These are phyloP conservation scores for Protobothrops mucrosquamatus DNA, from an alignment of 2,113 vertebrate species.

Conservation along the genomic window DNA sequence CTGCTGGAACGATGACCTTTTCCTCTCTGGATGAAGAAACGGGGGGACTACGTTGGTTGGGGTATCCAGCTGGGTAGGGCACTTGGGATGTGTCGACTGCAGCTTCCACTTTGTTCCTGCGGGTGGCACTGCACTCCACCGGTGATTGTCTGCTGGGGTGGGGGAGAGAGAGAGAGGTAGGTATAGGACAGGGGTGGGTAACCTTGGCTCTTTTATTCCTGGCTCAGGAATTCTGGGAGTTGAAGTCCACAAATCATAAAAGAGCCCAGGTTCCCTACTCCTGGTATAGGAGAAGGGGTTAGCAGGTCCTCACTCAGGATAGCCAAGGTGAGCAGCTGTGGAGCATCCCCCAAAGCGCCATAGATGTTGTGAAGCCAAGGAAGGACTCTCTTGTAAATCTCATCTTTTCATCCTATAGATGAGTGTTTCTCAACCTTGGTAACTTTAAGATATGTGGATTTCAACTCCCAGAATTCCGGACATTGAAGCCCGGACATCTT, in stretches of 20 bases:
- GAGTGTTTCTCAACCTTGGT: not conserved
- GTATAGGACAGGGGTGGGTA: no score
- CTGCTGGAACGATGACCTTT: slow-evolving; percentile 84
- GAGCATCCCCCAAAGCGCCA: not conserved
- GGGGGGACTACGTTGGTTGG: slow-evolving; percentile 69
- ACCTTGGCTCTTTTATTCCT: no score
- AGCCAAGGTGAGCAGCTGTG: not conserved
- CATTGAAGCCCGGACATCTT: not conserved
- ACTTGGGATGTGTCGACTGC: slow-evolving; percentile 68
- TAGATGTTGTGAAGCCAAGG: not conserved
- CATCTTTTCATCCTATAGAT: not conserved
- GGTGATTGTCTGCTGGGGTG: slow-evolving; percentile 72
- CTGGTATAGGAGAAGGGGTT: not conserved
- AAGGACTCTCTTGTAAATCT: not conserved
- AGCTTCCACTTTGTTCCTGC: slow-evolving; percentile 72
- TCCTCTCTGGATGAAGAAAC: slow-evolving; percentile 66
- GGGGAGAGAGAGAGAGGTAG: not conserved
- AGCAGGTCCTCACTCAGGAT: not conserved
- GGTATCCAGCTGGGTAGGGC: slow-evolving; percentile 70
- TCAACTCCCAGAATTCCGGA: not conserved
- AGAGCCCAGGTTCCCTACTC: no score
- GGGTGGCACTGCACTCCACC: slow-evolving; percentile 73
- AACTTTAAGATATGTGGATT: not conserved
- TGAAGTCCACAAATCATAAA: no score
- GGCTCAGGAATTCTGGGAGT: no score